A percentile compares a stretch with the other conserved stretches of the same genome.
phyloP scores from a whole-genome alignment of 2,113 vertebrate genomes.

The Pelecanoides urinatrix region DNA sequence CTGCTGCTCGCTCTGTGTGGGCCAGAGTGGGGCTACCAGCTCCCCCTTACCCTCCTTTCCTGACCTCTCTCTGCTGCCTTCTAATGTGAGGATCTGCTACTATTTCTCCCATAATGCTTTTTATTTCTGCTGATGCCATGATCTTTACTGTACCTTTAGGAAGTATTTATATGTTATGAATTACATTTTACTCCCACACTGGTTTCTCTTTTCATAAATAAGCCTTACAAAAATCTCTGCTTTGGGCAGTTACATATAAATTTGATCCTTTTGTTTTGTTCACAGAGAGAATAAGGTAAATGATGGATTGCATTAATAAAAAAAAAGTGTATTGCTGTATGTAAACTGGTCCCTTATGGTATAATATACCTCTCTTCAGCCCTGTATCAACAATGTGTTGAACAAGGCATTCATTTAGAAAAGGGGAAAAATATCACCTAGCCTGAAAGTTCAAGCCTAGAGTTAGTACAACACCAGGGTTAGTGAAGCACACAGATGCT shows the following conservation, averaged over 20 bases:
- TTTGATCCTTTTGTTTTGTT: constrained; percentile 38
- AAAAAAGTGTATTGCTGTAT: constrained; percentile 11
- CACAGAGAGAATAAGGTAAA: constrained; percentile 32
- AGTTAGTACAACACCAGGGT: constrained; percentile 1
- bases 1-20: background rate
- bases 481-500: constrained; percentile 30
- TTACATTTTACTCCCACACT: background rate
- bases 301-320: constrained; percentile 61
- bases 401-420: constrained; percentile 59
- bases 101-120: constrained; percentile 6
- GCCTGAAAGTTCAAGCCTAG: constrained; percentile 35
- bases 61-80: background rate
- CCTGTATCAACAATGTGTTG: constrained; percentile 42
- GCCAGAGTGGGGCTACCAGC: background rate
- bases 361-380: constrained; percentile 29
- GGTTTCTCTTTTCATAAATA: constrained; percentile 36
- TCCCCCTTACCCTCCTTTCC: background rate
- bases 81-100: background rate
- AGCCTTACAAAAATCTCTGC: constrained; percentile 1
- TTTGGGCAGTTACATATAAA: background rate
- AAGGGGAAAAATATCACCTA: background rate
- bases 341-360: constrained; percentile 49
- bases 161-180: constrained; percentile 14
- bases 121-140: background rate
- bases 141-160: constrained; percentile 29